Evolutionary conservation across 2,113 vertebrate genomes (phyloP).

Genomic region (Sinocyclocheilus maitianheensis): DNA sequence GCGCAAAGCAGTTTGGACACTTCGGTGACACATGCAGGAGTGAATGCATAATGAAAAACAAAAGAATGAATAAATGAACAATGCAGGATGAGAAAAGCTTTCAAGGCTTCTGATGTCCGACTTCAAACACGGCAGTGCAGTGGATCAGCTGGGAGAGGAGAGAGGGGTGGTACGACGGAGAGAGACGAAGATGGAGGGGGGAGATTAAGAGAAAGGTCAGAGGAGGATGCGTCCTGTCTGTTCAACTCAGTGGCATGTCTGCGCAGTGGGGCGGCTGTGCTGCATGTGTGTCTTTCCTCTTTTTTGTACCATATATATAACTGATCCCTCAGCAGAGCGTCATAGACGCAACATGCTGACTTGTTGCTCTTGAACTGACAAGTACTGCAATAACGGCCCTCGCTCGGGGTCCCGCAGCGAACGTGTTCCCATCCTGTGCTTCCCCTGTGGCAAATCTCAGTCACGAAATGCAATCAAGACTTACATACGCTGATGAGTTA

Average conservation of each 20-base stretch:
- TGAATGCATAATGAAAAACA: conserved; percentile 62
- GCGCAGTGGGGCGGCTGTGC: conserved; percentile 34
- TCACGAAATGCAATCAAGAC: conserved; percentile 56
- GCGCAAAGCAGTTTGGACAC: conserved; percentile 40
- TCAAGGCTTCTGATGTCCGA: conserved; percentile 65
- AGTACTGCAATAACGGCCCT: conserved; percentile 26
- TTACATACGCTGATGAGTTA: conserved; percentile 52
- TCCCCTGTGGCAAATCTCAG: conserved; percentile 31
- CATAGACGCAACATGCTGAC: conserved; percentile 19
- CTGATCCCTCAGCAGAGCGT: background rate
- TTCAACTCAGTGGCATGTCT: conserved; percentile 46
- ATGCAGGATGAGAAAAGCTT: conserved; percentile 61
- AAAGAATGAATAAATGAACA: conserved; percentile 55
- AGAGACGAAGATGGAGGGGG: conserved; percentile 46
- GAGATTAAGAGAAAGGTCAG: conserved; percentile 63
- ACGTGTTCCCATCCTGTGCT: background rate
- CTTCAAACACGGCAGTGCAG: conserved; percentile 55
- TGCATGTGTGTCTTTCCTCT: conserved; percentile 6
- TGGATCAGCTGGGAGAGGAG: conserved; percentile 37
- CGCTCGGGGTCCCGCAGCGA: background rate
- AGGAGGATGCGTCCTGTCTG: conserved; percentile 50
- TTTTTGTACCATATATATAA: conserved; percentile 1
- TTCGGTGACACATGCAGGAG: conserved; percentile 23
- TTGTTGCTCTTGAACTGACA: conserved; percentile 35
- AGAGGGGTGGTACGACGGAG: conserved; percentile 54